phyloP scores from a whole-genome alignment of 2,888 invertebrate genomes.

The Metallyticus violacea region DNA sequence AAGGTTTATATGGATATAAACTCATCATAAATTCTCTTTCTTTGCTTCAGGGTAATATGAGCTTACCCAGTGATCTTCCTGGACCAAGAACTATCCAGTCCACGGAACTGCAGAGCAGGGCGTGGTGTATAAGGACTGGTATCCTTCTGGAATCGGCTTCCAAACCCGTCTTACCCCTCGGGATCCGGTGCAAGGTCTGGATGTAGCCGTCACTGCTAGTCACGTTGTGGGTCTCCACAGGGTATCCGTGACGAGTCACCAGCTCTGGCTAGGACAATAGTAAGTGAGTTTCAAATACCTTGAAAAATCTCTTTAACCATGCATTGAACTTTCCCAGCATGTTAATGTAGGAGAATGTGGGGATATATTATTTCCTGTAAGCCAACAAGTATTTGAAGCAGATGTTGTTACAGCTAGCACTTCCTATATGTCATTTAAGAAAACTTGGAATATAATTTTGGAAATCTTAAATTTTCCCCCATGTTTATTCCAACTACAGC shows the following conservation, averaged over 20 bases:
- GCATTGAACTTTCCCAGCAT: no score
- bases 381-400: no score
- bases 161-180: not conserved
- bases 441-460: no score
- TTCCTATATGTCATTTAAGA: no score
- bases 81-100: slow-evolving; percentile 5
- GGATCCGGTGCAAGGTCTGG: not conserved
- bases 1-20: no score
- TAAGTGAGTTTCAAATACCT: not conserved
- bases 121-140: not conserved
- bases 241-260: not conserved
- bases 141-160: not conserved
- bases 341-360: no score
- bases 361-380: no score
- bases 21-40: no score
- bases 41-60: not conserved
- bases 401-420: no score
- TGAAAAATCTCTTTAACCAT: no score
- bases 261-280: not conserved
- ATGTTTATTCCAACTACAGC: no score
- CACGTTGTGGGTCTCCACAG: not conserved
- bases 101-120: slow-evolving; percentile 1
- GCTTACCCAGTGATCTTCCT: not conserved
- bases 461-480: no score
- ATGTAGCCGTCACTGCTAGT: not conserved